These are phyloP conservation scores for Ploceus nigricollis DNA, from an alignment of 2,113 vertebrate genomes.

Conservation along the genomic window DNA sequence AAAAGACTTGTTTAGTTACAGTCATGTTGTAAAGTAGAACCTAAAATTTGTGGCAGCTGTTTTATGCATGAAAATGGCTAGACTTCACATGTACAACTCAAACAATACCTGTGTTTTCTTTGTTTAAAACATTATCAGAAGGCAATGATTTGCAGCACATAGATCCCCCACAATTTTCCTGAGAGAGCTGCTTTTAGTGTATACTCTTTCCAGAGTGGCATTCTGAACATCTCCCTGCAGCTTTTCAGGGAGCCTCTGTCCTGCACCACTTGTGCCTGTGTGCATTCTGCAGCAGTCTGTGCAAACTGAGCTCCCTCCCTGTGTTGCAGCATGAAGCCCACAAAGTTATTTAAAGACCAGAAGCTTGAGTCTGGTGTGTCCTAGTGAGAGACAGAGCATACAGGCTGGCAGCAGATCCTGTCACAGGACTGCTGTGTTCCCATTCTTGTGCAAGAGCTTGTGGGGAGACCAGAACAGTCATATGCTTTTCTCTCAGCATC, in stretches of 20 bases:
- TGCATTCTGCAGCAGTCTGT: not conserved
- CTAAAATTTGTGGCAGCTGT: not conserved
- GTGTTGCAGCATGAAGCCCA: not conserved
- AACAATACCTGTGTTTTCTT: not conserved
- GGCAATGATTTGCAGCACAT: not conserved
- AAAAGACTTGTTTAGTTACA: not conserved
- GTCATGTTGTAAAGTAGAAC: not conserved
- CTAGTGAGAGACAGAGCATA: not conserved
- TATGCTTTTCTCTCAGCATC: not conserved
- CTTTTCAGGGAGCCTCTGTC: not conserved
- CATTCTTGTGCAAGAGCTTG: not conserved
- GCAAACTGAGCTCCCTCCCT: not conserved
- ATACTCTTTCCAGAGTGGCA: not conserved
- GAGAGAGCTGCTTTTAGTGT: not conserved
- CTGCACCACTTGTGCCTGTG: not conserved
- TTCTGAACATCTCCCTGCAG: not conserved
- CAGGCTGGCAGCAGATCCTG: not conserved
- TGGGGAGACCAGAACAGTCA: not conserved
- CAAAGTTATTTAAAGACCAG: not conserved
- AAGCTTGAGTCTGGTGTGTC: not conserved
- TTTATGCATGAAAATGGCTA: not conserved
- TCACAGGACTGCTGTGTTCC: not conserved
- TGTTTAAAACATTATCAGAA: not conserved
- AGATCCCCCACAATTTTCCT: not conserved
- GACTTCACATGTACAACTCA: not conserved